A percentile compares a stretch with the other conserved stretches of the same genome.
Conservation (phyloP, 2,113 vertebrate genomes). For the Sinocyclocheilus anophthalmus region DNA sequence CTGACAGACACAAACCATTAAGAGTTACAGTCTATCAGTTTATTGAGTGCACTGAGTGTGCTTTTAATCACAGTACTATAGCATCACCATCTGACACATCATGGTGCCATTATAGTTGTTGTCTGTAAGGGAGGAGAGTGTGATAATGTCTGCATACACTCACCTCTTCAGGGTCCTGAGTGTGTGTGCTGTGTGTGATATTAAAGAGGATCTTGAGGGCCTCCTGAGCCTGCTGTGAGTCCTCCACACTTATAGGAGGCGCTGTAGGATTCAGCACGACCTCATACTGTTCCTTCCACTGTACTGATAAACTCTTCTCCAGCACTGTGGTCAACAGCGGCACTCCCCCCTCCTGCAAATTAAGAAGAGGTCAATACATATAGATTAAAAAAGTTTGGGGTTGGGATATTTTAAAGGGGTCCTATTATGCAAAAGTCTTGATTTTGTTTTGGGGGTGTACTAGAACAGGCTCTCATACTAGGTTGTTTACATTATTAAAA, state of each 20-base stretch:
- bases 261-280: conserved; percentile 41
- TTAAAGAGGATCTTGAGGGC: conserved; percentile 67
- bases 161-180: conserved; percentile 61
- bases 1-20: conserved; percentile 53
- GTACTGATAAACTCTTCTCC: conserved; percentile 57
- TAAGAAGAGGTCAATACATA: background rate
- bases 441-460: too few relatives aligned
- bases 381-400: background rate
- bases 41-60: background rate
- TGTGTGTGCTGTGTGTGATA: conserved; percentile 61
- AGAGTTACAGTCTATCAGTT: background rate
- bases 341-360: conserved; percentile 55
- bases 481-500: too few relatives aligned
- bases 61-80: background rate
- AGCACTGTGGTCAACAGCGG: conserved; percentile 55
- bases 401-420: background rate
- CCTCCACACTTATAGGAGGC: conserved; percentile 49
- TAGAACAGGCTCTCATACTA: too few relatives aligned
- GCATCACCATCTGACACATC: background rate
- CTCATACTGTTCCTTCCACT: conserved; percentile 58
- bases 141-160: conserved; percentile 18
- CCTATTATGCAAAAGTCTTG: too few relatives aligned
- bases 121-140: background rate
- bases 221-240: conserved; percentile 60
- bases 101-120: background rate